Evolutionary conservation across 2,888 invertebrate species (phyloP).

Genomic region (Heliconius aoede): DNA sequence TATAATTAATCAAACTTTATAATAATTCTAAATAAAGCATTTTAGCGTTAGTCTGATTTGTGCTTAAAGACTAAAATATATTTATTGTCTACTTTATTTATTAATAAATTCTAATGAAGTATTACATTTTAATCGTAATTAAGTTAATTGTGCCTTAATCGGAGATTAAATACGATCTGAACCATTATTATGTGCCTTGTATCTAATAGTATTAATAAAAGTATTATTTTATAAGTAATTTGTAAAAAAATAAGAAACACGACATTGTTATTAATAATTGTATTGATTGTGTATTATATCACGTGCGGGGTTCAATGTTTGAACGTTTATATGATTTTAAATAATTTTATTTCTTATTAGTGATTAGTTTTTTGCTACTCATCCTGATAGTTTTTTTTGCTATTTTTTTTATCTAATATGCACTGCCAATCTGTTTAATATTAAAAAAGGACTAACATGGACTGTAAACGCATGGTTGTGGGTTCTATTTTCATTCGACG

Average conservation of each 20-base stretch:
- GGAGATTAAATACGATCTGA: conserved; percentile 28
- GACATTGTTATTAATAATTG: background rate
- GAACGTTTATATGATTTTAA: background rate
- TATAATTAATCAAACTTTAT: too few relatives aligned
- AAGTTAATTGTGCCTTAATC: conserved; percentile 35
- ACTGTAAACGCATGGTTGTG: too few relatives aligned
- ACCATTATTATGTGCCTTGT: conserved; percentile 19
- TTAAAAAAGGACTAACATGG: background rate
- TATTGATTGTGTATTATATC: background rate
- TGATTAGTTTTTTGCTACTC: background rate
- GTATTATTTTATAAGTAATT: background rate
- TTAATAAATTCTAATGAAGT: background rate
- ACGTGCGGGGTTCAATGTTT: background rate
- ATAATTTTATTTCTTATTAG: too few relatives aligned
- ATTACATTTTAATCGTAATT: background rate
- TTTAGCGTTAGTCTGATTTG: conserved; percentile 6
- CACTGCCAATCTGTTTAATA: conserved; percentile 1
- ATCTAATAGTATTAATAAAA: conserved; percentile 14
- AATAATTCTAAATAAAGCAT: background rate
- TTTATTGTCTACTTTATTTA: background rate
- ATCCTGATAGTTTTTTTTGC: background rate
- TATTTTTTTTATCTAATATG: background rate
- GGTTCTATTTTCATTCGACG: too few relatives aligned
- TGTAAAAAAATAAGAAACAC: background rate
- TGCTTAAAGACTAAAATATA: conserved; percentile 1